phyloP scores from a whole-genome alignment of 1,140 invertebrate species.

The Teleopsis dalmanni region DNA sequence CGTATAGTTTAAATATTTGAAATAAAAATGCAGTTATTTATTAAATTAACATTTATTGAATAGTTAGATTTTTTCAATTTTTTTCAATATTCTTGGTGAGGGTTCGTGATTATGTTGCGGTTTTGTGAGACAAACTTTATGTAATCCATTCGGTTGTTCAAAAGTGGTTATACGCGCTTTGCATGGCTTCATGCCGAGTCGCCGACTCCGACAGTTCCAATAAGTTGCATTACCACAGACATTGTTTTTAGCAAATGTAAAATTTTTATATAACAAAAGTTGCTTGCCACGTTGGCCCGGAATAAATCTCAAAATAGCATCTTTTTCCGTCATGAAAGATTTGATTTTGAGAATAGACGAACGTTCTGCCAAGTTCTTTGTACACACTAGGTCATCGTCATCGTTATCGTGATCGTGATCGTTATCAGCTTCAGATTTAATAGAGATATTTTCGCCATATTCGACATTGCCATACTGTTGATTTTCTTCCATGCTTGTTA shows the following conservation, averaged over 20 bases:
- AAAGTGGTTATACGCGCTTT: slow-evolving; percentile 31
- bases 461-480: too few species aligned
- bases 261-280: slow-evolving; percentile 23
- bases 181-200: slow-evolving; percentile 18
- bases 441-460: too few species aligned
- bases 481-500: too few species aligned
- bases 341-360: too few species aligned
- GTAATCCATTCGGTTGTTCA: slow-evolving; percentile 21
- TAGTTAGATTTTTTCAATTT: slow-evolving; percentile 6
- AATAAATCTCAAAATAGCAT: slow-evolving; percentile 23
- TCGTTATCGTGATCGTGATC: too few species aligned
- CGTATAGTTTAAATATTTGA: not conserved
- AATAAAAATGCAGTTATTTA: not conserved
- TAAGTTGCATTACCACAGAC: slow-evolving; percentile 24
- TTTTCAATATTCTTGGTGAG: slow-evolving; percentile 14
- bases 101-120: slow-evolving; percentile 33
- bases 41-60: slow-evolving; percentile 3
- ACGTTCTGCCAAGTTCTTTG: too few species aligned
- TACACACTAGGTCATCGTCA: slow-evolving; percentile 8
- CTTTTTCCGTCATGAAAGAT: slow-evolving; percentile 1
- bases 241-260: slow-evolving; percentile 31
- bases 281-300: slow-evolving; percentile 29
- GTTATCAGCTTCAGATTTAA: too few species aligned
- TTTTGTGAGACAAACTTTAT: slow-evolving; percentile 25
- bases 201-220: slow-evolving; percentile 35